Conservation (phyloP, 1,140 invertebrate species). For the Acromyrmex echinatior region DNA sequence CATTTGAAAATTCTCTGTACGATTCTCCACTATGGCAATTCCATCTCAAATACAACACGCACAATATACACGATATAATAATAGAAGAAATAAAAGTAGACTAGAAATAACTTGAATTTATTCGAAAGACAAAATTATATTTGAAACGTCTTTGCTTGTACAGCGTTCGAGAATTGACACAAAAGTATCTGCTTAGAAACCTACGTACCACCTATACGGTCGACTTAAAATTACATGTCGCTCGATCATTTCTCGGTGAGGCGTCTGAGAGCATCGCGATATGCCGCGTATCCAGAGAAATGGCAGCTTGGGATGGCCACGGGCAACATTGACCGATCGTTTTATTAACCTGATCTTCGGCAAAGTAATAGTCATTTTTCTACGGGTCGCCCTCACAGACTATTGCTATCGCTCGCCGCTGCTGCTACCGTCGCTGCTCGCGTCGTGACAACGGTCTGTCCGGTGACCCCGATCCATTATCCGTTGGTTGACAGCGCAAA, state of each 20-base stretch:
- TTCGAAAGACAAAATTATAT: neutral
- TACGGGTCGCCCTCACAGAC: slow-evolving; percentile 8
- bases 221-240: slow-evolving; percentile 53
- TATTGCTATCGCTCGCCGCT: neutral
- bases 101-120: neutral
- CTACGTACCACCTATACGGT: neutral
- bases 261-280: slow-evolving; percentile 50
- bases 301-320: slow-evolving; percentile 54
- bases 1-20: too few relatives aligned
- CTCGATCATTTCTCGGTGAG: slow-evolving; percentile 59
- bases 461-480: slow-evolving; percentile 80
- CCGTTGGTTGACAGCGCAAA: slow-evolving; percentile 80
- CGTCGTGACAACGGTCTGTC: slow-evolving; percentile 51
- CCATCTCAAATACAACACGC: too few relatives aligned
- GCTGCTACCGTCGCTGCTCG: neutral
- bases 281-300: slow-evolving; percentile 62
- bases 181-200: neutral
- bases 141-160: neutral
- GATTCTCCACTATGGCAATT: neutral
- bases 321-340: slow-evolving; percentile 80
- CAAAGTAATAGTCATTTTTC: slow-evolving; percentile 74
- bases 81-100: neutral
- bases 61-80: neutral
- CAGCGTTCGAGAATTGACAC: slow-evolving; percentile 8
- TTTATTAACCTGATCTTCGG: slow-evolving; percentile 80